These are phyloP conservation scores for Rhabdophis nuchalis DNA, from an alignment of 2,797 vertebrate species.

Conservation along the genomic window DNA sequence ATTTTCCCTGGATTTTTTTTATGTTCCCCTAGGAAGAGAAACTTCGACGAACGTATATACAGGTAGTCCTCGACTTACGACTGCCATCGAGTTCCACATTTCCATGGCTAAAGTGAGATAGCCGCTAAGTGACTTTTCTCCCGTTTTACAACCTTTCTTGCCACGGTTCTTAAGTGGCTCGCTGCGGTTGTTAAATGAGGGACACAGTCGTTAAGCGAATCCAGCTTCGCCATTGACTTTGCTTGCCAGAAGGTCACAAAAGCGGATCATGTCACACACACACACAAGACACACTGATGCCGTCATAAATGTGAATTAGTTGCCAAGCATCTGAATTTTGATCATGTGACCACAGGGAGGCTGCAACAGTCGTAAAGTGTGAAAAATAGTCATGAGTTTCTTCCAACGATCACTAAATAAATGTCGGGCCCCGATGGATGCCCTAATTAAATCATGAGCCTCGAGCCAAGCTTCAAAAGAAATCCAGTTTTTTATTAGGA, in stretches of 20 bases:
- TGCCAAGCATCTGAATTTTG: not conserved
- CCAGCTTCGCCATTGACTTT: not conserved
- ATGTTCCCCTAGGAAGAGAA: not conserved
- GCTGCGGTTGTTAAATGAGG: not conserved
- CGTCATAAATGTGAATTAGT: not conserved
- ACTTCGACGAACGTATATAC: not conserved
- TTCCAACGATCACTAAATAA: not conserved
- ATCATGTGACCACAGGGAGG: not conserved
- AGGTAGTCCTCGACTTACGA: not conserved
- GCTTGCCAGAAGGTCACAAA: not conserved
- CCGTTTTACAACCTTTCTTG: not conserved
- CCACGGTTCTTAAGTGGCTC: not conserved
- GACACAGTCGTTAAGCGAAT: not conserved
- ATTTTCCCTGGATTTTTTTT: not conserved
- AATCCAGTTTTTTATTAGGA: too few species aligned
- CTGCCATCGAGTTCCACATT: not conserved
- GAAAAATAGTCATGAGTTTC: not conserved
- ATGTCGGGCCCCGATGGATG: too few species aligned
- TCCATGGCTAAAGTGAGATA: not conserved
- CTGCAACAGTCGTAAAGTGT: not conserved
- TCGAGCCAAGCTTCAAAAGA: too few species aligned
- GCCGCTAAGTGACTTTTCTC: not conserved
- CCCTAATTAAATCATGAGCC: too few species aligned
- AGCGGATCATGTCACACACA: not conserved
- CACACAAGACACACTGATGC: rapidly evolving